Base-by-base conservation (phyloP, 2,888 invertebrate species). In the Pristionchus maxplancki region DNA sequence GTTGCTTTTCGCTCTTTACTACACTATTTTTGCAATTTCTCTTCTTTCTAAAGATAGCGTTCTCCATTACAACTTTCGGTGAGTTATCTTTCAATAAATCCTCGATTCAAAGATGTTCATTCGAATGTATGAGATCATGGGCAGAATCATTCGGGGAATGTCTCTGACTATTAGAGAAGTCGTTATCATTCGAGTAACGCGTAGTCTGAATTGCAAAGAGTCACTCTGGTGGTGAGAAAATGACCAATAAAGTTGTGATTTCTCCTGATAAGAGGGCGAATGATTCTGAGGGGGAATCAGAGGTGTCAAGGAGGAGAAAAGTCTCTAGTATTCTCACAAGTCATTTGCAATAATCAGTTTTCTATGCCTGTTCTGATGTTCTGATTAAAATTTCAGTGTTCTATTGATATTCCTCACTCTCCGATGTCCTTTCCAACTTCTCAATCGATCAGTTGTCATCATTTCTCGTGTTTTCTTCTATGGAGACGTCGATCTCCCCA, bases 191-290 rank as follows among this genome's bases (percentile, higher is more conserved):
- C 28, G n/a, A 78, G 78, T 78, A 78, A 44, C 78, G 71, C 37
- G 78, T 78, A 78, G 78, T 78, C n/a, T 78, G 48, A 40, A 78
- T 78, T 4, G 13, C 28, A 44, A 44, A 78, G 48, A 78, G 78
- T 71, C 71, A 71, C 20, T 64, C 64, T 28, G 64, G 31, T 64
- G 37, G 71, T 40, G 78, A 28, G 44, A 28, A 78, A 78, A 78
- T 78, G 78, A 78, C 78, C 78, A 78, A 78, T 78, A 78, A 78
- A 78, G 78, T 78, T 48, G 78, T 78, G 78, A 78, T 71, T 71
- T 71, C 24, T 71, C 17, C 71, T 71, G 71, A 71, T 71, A 71
- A 71, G 71, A 71, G 37, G 71, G 31, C 37, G 34, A 71, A 71
- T 71, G 71, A 71, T 71, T 37, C 17, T n/a, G 1, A 20, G 8